Evolutionary conservation across 1,140 invertebrate species (phyloP).

Genomic region (Drosophila kohkoa): DNA sequence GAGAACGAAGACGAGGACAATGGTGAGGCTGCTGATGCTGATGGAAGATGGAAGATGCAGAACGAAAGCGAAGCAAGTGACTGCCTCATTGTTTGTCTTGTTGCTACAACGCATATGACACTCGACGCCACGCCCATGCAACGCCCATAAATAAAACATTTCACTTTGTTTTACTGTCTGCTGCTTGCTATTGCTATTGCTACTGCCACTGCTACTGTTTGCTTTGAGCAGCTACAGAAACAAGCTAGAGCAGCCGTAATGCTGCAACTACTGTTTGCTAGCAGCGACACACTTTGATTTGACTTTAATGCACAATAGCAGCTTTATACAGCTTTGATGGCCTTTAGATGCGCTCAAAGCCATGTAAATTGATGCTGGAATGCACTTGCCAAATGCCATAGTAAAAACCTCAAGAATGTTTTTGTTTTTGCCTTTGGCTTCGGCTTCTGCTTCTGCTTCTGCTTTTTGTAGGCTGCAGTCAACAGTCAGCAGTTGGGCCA

Average conservation of each 20-base stretch:
- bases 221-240: conserved; percentile 51
- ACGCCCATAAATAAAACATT: conserved; percentile 81
- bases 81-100: conserved; percentile 75
- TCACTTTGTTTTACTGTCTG: conserved; percentile 77
- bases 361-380: conserved; percentile 66
- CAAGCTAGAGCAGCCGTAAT: conserved; percentile 48
- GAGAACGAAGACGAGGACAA: neutral
- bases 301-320: conserved; percentile 81
- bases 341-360: conserved; percentile 57
- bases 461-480: neutral
- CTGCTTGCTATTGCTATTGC: conserved; percentile 3
- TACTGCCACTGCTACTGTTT: conserved; percentile 8
- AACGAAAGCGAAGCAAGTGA: conserved; percentile 29
- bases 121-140: conserved; percentile 55
- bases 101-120: conserved; percentile 80
- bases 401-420: conserved; percentile 46
- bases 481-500: conserved; percentile 9
- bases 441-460: no score
- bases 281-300: conserved; percentile 70
- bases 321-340: conserved; percentile 49
- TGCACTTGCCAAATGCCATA: conserved; percentile 58
- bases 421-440: conserved; percentile 3
- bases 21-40: neutral
- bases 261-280: conserved; percentile 40
- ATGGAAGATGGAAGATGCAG: neutral